These are phyloP conservation scores for Diploptera punctata DNA, from an alignment of 2,888 invertebrate species.

Conservation along the genomic window DNA sequence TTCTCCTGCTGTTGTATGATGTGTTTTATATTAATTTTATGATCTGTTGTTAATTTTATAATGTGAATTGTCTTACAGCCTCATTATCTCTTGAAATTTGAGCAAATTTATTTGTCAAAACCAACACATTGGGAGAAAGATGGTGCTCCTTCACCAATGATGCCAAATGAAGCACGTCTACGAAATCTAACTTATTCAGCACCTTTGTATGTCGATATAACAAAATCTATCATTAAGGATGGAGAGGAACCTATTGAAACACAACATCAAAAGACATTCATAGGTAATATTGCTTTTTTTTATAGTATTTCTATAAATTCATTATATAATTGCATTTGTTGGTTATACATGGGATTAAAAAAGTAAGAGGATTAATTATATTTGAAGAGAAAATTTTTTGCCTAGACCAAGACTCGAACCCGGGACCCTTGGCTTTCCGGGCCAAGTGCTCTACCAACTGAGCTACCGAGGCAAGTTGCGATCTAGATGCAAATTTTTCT, in stretches of 20 bases:
- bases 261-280: conserved; percentile 72
- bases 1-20: too few species aligned
- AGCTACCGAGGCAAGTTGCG: too few species aligned
- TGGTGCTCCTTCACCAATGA: conserved; percentile 99
- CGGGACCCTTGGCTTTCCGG: too few species aligned
- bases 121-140: conserved; percentile 99
- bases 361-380: too few species aligned
- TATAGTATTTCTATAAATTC: not conserved
- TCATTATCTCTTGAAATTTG: conserved; percentile 93
- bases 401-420: too few species aligned
- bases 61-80: conserved; percentile 61
- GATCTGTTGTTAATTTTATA: too few species aligned
- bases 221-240: conserved; percentile 93
- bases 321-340: not conserved
- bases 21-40: too few species aligned
- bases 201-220: conserved; percentile 98
- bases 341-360: too few species aligned
- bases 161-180: conserved; percentile 98
- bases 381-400: too few species aligned
- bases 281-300: conserved; percentile 59
- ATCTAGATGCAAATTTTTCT: too few species aligned
- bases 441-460: too few species aligned
- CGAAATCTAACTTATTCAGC: conserved; percentile 98
- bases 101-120: conserved; percentile 98
- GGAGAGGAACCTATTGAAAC: conserved; percentile 86